These are phyloP conservation scores for Pavo muticus DNA, from an alignment of 2,113 vertebrate species.

Conservation along the genomic window DNA sequence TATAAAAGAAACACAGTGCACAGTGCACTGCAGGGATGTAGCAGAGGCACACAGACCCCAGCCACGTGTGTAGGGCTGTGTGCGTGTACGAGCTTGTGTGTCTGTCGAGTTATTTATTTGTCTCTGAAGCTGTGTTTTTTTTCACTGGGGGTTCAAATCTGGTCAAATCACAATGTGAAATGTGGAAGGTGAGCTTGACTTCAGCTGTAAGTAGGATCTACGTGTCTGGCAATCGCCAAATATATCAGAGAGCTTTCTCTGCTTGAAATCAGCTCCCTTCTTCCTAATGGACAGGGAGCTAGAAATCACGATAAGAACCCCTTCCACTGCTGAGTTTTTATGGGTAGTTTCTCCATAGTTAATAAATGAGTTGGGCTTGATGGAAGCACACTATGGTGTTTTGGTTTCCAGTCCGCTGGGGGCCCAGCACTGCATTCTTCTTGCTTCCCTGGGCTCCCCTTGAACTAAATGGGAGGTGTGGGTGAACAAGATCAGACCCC, in stretches of 20 bases:
- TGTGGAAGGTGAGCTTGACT: slow-evolving; percentile 24
- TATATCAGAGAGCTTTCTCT: not conserved
- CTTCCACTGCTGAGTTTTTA: not conserved
- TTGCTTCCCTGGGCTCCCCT: slow-evolving; percentile 33
- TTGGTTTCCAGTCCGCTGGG: slow-evolving; percentile 13
- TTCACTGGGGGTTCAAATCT: slow-evolving; percentile 3
- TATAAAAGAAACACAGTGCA: slow-evolving; percentile 16
- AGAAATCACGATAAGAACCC: slow-evolving; percentile 44
- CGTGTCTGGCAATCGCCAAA: not conserved
- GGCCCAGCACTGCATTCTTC: slow-evolving; percentile 29
- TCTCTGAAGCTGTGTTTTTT: not conserved
- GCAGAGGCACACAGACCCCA: slow-evolving; percentile 48
- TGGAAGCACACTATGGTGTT: slow-evolving; percentile 9
- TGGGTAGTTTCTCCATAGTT: slow-evolving; percentile 18
- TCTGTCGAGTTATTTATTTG: slow-evolving; percentile 44
- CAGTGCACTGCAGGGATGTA: not conserved
- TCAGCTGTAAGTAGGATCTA: not conserved
- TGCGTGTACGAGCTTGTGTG: not conserved
- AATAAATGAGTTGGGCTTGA: slow-evolving; percentile 63
- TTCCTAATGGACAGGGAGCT: slow-evolving; percentile 16
- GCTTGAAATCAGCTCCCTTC: slow-evolving; percentile 18
- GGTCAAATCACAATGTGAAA: not conserved
- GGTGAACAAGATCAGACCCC: slow-evolving; percentile 68
- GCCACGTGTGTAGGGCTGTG: not conserved
- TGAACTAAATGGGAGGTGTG: slow-evolving; percentile 64